These are phyloP conservation scores for Aphaenogaster floridana DNA, from an alignment of 1,140 invertebrate genomes.

Conservation along the genomic window DNA sequence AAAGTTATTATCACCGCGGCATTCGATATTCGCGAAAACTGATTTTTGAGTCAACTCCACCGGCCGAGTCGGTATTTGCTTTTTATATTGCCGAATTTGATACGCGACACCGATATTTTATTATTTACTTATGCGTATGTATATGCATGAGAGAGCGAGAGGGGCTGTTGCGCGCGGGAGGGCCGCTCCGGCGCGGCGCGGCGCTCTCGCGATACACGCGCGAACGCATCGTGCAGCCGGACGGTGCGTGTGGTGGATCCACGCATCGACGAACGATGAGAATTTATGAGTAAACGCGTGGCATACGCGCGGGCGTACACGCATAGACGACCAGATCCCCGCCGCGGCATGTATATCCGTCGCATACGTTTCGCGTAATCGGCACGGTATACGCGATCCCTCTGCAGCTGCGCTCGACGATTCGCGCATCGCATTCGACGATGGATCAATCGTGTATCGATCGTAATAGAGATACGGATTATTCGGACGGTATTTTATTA, in stretches of 20 bases:
- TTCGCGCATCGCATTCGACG: slow-evolving; percentile 26
- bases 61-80: slow-evolving; percentile 44
- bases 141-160: slow-evolving; percentile 49
- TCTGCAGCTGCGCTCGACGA: slow-evolving; percentile 32
- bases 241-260: not conserved
- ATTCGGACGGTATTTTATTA: not conserved
- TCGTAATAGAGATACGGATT: not conserved
- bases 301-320: slow-evolving; percentile 26
- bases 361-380: slow-evolving; percentile 42
- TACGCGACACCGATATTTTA: slow-evolving; percentile 59
- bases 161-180: not conserved
- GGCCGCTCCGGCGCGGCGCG: not conserved
- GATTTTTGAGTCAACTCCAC: slow-evolving; percentile 60
- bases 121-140: slow-evolving; percentile 64
- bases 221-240: not conserved
- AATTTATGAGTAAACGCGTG: slow-evolving; percentile 58
- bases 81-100: slow-evolving; percentile 62
- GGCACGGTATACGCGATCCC: not conserved
- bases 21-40: slow-evolving; percentile 45
- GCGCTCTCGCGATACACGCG: not conserved
- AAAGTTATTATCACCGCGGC: slow-evolving; percentile 57
- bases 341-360: slow-evolving; percentile 16
- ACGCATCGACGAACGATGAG: slow-evolving; percentile 49
- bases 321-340: slow-evolving; percentile 1
- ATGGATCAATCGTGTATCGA: slow-evolving; percentile 22